These are phyloP conservation scores for Seira sanloemensis DNA, from an alignment of 2,888 invertebrate genomes.

Conservation along the genomic window DNA sequence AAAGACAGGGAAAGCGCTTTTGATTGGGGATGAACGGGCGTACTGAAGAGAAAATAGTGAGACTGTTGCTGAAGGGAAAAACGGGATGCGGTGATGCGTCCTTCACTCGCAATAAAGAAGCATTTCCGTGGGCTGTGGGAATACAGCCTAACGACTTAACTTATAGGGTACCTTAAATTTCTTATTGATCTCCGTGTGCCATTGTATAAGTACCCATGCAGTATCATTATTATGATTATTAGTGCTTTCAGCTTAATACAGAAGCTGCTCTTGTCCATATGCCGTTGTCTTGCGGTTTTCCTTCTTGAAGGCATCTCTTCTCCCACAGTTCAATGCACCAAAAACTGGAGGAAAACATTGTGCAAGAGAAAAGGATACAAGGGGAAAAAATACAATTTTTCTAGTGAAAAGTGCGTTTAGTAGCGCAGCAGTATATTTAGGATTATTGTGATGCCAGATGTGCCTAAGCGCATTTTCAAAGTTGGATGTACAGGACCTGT, in stretches of 20 bases:
- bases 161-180: neutral
- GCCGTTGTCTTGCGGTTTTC: neutral
- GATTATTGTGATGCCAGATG: slow-evolving; percentile 26
- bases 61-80: neutral
- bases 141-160: neutral
- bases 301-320: neutral
- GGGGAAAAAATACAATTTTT: slow-evolving; percentile 1
- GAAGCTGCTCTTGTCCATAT: neutral
- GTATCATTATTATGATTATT: neutral
- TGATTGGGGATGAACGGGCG: neutral
- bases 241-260: neutral
- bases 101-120: neutral
- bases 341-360: neutral
- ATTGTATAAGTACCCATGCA: neutral
- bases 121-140: neutral
- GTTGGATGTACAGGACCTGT: too few relatives aligned
- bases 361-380: neutral
- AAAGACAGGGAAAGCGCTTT: too few relatives aligned
- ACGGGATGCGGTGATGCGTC: neutral
- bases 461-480: slow-evolving; percentile 51
- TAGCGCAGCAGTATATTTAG: neutral
- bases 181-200: too few relatives aligned
- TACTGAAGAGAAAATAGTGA: neutral
- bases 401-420: neutral
- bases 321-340: neutral